phyloP scores from a whole-genome alignment of 2,113 vertebrate species.

The Oncorhynchus nerka region DNA sequence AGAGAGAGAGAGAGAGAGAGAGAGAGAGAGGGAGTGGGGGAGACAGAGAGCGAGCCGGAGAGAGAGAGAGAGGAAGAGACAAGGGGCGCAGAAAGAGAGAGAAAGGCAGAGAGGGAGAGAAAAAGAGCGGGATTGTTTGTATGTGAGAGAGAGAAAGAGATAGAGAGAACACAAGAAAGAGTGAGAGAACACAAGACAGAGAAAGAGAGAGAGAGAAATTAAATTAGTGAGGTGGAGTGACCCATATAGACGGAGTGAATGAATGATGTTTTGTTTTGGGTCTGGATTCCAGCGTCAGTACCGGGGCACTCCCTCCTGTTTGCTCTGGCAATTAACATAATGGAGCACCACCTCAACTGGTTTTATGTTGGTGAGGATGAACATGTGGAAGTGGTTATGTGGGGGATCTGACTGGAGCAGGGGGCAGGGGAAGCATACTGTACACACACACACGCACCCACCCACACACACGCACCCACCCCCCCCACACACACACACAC shows the following conservation, averaged over 20 bases:
- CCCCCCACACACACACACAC: not conserved
- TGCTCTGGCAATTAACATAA: not conserved
- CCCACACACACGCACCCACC: not conserved
- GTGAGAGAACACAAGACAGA: no score
- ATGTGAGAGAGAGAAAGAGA: no score
- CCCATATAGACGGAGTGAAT: not conserved
- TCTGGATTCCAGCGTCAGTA: not conserved
- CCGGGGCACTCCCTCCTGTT: not conserved
- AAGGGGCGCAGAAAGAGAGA: not conserved
- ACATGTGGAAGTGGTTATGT: constrained; percentile 4
- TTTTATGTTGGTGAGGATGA: constrained; percentile 9
- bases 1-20: no score
- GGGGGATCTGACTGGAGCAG: not conserved
- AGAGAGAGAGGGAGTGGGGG: no score
- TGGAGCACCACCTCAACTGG: not conserved
- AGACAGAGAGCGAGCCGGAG: no score
- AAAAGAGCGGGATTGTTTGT: no score
- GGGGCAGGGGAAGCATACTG: not conserved
- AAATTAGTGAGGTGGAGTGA: not conserved
- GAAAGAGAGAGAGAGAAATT: no score
- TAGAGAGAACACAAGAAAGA: no score
- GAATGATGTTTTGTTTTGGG: not conserved
- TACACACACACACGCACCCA: not conserved
- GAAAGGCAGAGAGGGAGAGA: not conserved
- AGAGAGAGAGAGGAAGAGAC: no score